Conservation (phyloP, 1,140 invertebrate genomes). For the Piezodorus guildinii region DNA sequence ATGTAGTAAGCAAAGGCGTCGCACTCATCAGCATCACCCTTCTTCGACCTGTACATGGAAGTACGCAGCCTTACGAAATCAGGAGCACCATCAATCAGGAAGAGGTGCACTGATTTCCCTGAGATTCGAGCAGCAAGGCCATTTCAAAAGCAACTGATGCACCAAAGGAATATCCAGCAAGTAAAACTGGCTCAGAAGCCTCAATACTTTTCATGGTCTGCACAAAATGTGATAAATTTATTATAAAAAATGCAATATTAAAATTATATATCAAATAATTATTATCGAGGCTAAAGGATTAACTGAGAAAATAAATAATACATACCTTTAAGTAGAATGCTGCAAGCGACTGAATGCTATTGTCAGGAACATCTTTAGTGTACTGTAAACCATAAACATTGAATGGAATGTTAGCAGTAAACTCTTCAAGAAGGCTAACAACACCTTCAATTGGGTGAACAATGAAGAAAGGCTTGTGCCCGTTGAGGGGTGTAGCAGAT, state of each 20-base stretch:
- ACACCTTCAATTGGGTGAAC: constrained; percentile 90
- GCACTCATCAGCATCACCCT: constrained; percentile 44
- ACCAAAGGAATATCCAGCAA: constrained; percentile 92
- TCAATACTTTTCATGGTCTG: constrained; percentile 62
- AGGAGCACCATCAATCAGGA: constrained; percentile 84
- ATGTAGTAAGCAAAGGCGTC: constrained; percentile 70
- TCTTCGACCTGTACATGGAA: constrained; percentile 47
- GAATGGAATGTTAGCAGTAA: constrained; percentile 55
- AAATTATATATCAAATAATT: no score
- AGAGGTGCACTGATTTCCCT: constrained; percentile 51
- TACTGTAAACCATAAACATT: constrained; percentile 82
- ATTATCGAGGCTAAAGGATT: neutral
- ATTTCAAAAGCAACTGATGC: constrained; percentile 88
- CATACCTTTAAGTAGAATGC: constrained; percentile 57
- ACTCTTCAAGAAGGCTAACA: constrained; percentile 49
- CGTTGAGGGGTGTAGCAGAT: constrained; percentile 37
- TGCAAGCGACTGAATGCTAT: constrained; percentile 61
- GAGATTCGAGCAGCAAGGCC: constrained; percentile 63
- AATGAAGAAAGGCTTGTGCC: constrained; percentile 49
- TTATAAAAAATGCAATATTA: no score
- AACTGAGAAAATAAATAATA: neutral
- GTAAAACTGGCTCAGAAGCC: constrained; percentile 65
- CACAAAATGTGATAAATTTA: constrained; percentile 20
- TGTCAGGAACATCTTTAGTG: constrained; percentile 57
- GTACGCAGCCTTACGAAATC: constrained; percentile 75